Evolutionary conservation across 2,113 vertebrate genomes (phyloP), one percentile per base, ranked within the genome.

Genomic region (Calonectris borealis): DNA sequence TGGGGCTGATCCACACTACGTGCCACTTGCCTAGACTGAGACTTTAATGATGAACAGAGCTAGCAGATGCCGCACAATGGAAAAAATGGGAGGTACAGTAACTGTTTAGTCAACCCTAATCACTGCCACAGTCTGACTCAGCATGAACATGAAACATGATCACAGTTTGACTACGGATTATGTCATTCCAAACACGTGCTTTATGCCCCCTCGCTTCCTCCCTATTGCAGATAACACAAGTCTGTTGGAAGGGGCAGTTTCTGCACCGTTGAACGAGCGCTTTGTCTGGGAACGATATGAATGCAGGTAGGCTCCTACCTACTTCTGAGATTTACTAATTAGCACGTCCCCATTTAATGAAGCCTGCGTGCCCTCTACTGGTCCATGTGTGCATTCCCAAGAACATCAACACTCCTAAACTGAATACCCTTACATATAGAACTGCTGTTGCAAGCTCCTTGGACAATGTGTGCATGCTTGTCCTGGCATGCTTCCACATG

Each of bases 351-450:
- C 70, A 16, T 91, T 94, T 96, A 97, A 97, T 18, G 94, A 96
- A 96, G 88, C 9, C 73, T 79, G 95, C 11, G 0, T 95, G 97
- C 97, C 97, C 97, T 97, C 97, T 98, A 32, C 97, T 97, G 97
- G 97, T 90, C 46, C 48, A 5, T 6, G 38, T 58, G 7, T 26
- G 92, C 70, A 93, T 71, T 94, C 90, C 77, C n/a, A 36, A 71
- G 61, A 94, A 26, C 57, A 40, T 3, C 48, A 11, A 3, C 61
- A 3, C 57, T 81, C 51, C 24, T 2, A 2, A 52, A 61, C 6
- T 4, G 38, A 32, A 38, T 0, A 38, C 46, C 21, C 42, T 19
- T 7, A 10, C 32, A 3, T 1, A 24, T 0, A 40, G 48, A 88
- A 54, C 65, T 52, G 62, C 77, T 57, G 22, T 0, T 29, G 46